Percentiles rank a stretch among this genome's conserved stretches.
These are phyloP conservation scores for Epinotia brunnichana DNA, from an alignment of 2,888 invertebrate species.

Conservation along the genomic window DNA sequence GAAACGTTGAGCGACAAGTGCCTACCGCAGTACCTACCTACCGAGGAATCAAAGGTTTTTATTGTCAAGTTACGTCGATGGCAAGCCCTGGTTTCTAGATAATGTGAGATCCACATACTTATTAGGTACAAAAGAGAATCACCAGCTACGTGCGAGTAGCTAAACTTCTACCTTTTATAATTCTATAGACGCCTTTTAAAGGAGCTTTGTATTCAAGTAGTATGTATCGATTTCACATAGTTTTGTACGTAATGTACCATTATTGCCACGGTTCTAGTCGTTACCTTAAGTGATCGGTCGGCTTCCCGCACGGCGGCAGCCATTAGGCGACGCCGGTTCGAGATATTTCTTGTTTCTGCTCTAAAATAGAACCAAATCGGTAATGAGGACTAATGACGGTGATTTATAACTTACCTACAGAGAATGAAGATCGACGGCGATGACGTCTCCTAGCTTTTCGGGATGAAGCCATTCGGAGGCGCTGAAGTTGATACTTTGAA, in stretches of 20 bases:
- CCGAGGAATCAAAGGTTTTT: not conserved
- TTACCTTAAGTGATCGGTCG: conserved; percentile 35
- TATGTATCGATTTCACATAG: conserved; percentile 26
- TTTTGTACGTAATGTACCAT: conserved; percentile 27
- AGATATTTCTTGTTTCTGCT: conserved; percentile 71
- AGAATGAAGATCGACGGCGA: not conserved
- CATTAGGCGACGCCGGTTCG: conserved; percentile 50
- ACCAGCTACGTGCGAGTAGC: not conserved
- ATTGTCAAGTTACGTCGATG: not conserved
- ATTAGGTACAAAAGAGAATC: too few species aligned
- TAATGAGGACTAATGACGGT: conserved; percentile 18
- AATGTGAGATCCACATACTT: not conserved
- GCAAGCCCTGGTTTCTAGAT: not conserved
- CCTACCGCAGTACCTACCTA: not conserved
- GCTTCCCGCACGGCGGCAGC: conserved; percentile 48
- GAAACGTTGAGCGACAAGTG: not conserved
- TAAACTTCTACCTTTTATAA: not conserved
- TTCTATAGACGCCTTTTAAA: conserved; percentile 5
- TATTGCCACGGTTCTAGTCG: conserved; percentile 27
- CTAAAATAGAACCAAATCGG: conserved; percentile 51
- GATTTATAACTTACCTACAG: conserved; percentile 17
- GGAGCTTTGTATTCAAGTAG: conserved; percentile 7
- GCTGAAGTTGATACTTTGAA: not conserved
- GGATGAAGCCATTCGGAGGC: not conserved
- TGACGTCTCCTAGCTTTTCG: conserved; percentile 5